Base-by-base conservation (phyloP, 2,888 invertebrate species). In the Acholoe squamosa region DNA sequence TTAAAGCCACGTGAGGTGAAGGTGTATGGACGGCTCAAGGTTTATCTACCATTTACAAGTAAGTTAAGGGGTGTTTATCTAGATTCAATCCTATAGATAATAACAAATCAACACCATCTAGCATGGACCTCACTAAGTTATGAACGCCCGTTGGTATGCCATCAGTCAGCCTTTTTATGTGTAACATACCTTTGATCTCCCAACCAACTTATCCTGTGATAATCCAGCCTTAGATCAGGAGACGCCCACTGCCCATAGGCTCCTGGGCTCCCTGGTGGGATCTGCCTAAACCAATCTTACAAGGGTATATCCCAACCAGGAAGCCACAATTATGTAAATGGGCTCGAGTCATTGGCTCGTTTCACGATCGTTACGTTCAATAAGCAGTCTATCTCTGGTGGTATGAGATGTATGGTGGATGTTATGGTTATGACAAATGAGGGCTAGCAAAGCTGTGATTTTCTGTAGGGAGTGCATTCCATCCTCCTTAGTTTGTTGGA, bases 311-410 rank as follows among this genome's bases (percentile, higher is more conserved):
- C 16, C n/a, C 52, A 5, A 25, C 16, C 22, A 0, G 14, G 86
- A 86, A 56, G 52, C 86, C 86, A 56, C 86, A 54, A 86, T 86
- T 56, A 86, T 86, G 86, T 28, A 86, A 86, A 86, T 86, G 56
- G 28, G 52, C 31, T 25, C n/a, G 31, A 54, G 86, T 86, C 86
- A 54, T 86, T 14, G 54, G 52, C 22, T 86, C 86, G 52, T 86
- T 86, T 86, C 86, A 56, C 86, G 54, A 28, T 19, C 56, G 56
- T 86, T 54, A 56, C 28, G 52, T 54, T 31, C 86, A 86, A 86
- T 86, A 54, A 86, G 86, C 28, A 28, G 33, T 0, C 0, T 1
- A 28, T 54, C 28, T 52, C 56, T 5, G 22, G 33, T 7, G 34
- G 80, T 19, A 0, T 33, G 43, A 16, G 80, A 25, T 16, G 80